phyloP scores from a whole-genome alignment of 2,113 vertebrate species.

The Phodopus roborovskii region DNA sequence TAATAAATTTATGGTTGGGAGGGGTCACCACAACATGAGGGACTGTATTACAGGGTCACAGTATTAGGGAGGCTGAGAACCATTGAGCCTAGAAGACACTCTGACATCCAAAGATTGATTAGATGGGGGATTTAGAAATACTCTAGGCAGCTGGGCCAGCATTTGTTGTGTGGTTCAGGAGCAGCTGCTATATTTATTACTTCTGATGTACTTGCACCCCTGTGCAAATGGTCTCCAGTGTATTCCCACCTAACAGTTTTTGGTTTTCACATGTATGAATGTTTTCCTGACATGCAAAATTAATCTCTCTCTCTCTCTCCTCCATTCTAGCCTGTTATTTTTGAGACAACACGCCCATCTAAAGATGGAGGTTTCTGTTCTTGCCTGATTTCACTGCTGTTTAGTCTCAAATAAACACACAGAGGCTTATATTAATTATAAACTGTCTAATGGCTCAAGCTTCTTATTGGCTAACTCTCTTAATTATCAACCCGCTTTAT shows the following conservation, averaged over 20 bases:
- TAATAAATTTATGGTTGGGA: not conserved
- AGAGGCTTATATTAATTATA: too few relatives aligned
- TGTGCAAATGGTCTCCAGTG: constrained; percentile 42
- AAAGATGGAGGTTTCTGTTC: too few relatives aligned
- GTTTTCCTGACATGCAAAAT: not conserved
- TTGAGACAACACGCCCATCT: not conserved
- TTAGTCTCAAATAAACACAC: too few relatives aligned
- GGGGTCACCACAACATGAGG: not conserved
- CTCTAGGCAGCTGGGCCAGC: not conserved
- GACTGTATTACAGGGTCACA: not conserved
- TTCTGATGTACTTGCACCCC: constrained; percentile 28
- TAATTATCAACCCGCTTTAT: too few relatives aligned
- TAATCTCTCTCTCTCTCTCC: not conserved
- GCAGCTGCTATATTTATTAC: constrained; percentile 43
- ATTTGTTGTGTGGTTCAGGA: constrained; percentile 47
- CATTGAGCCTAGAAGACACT: not conserved
- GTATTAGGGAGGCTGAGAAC: not conserved
- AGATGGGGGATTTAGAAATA: not conserved
- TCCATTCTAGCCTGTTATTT: not conserved
- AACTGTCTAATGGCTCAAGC: too few relatives aligned
- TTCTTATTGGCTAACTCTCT: too few relatives aligned
- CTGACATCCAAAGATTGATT: not conserved
- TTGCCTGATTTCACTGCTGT: too few relatives aligned
- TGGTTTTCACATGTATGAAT: constrained; percentile 7
- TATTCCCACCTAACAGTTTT: not conserved